A percentile compares a stretch with the other conserved stretches of the same genome.
Evolutionary conservation across 2,888 invertebrate genomes (phyloP).

Genomic region (Hirtodrosophila alboralis): DNA sequence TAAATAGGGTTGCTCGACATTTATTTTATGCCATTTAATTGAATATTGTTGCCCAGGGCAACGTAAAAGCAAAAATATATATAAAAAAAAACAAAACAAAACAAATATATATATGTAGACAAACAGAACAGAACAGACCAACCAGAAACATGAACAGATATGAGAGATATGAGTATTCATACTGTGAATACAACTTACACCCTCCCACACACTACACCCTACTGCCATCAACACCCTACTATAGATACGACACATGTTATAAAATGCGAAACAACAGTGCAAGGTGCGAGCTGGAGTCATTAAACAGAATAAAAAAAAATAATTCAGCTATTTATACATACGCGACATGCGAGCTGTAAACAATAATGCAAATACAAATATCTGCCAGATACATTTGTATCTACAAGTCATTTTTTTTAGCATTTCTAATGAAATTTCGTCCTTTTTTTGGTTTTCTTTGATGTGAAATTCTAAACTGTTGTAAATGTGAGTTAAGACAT

Average conservation of each 20-base stretch:
- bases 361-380: constrained; percentile 49
- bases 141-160: constrained; percentile 1
- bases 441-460: too few relatives aligned
- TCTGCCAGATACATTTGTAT: constrained; percentile 37
- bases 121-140: constrained; percentile 10
- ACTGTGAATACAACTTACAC: neutral
- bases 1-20: constrained; percentile 44
- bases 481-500: neutral
- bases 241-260: neutral
- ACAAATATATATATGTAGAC: constrained; percentile 12
- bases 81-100: too few relatives aligned
- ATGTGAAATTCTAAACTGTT: constrained; percentile 7
- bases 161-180: constrained; percentile 10
- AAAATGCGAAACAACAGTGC: constrained; percentile 1
- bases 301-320: constrained; percentile 54
- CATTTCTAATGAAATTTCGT: constrained; percentile 12
- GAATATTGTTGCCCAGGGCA: constrained; percentile 58
- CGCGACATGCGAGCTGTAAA: constrained; percentile 52
- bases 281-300: constrained; percentile 16
- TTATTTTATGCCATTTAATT: constrained; percentile 52
- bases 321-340: constrained; percentile 49
- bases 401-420: constrained; percentile 19
- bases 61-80: constrained; percentile 21
- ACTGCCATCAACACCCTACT: constrained; percentile 4
- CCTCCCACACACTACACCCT: neutral